A percentile compares a stretch with the other conserved stretches of the same genome.
Conservation (phyloP, 2,797 vertebrate genomes). For the Acanthurus lineatus region DNA sequence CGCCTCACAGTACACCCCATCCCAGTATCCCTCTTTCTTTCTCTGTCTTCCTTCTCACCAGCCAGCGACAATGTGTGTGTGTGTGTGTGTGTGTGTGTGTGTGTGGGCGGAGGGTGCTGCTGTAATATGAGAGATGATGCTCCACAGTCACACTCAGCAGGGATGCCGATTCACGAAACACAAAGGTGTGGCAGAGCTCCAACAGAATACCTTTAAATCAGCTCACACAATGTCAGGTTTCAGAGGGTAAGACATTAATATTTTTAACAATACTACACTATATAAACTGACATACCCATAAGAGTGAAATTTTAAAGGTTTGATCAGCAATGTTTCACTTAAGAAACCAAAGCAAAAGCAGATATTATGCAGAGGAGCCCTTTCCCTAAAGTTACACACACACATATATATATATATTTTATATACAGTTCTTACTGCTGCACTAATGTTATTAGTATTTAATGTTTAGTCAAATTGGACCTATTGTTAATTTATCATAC, state of each 20-base stretch:
- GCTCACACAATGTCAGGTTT: slow-evolving; percentile 45
- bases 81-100: slow-evolving; percentile 26
- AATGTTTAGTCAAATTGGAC: too few species aligned
- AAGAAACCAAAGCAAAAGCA: background rate
- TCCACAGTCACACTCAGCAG: slow-evolving; percentile 59
- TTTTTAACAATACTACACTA: slow-evolving; percentile 10
- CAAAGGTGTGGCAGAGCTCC: slow-evolving; percentile 56
- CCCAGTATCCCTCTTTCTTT: slow-evolving; percentile 48
- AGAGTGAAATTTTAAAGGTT: background rate
- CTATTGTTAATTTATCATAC: too few species aligned
- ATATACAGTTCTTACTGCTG: too few species aligned
- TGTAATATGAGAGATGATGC: slow-evolving; percentile 60
- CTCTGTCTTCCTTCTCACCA: slow-evolving; percentile 51
- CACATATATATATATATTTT: too few species aligned
- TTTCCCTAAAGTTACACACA: too few species aligned
- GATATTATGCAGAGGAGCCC: background rate
- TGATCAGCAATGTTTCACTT: background rate
- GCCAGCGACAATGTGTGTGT: slow-evolving; percentile 41
- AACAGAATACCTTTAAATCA: slow-evolving; percentile 59
- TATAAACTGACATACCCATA: background rate
- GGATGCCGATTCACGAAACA: slow-evolving; percentile 61
- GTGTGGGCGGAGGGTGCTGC: slow-evolving; percentile 26
- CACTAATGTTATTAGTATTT: background rate
- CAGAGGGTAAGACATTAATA: slow-evolving; percentile 32
- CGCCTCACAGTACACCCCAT: slow-evolving; percentile 51